These are phyloP conservation scores for Puffinus mauretanicus DNA, from an alignment of 2,113 vertebrate species.

Conservation along the genomic window DNA sequence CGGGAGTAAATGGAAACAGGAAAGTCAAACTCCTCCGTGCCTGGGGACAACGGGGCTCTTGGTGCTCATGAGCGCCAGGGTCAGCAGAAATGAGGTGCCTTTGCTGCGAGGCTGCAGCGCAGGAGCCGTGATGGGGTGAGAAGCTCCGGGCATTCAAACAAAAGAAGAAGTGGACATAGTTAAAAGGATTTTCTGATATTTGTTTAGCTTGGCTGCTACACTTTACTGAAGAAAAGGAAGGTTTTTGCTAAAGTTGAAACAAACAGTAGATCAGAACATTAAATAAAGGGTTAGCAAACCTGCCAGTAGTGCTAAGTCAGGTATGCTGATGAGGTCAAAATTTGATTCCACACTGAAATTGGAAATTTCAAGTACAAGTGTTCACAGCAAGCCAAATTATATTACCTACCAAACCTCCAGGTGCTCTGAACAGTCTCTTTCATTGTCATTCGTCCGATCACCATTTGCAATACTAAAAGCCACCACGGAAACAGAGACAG, in stretches of 20 bases:
- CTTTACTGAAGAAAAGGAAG: constrained; percentile 32
- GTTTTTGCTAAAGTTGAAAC: constrained; percentile 46
- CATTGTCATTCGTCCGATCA: background rate
- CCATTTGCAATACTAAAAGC: constrained; percentile 1
- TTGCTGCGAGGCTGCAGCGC: background rate
- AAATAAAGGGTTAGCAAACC: constrained; percentile 48
- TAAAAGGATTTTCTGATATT: constrained; percentile 40
- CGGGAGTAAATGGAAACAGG: background rate
- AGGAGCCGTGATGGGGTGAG: background rate
- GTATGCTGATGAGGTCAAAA: constrained; percentile 45
- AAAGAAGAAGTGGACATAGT: constrained; percentile 18
- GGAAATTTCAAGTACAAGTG: constrained; percentile 22
- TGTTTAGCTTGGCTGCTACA: constrained; percentile 54
- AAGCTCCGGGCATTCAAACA: background rate
- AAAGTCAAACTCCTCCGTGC: background rate
- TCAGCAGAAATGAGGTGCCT: background rate
- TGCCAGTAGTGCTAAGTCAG: constrained; percentile 11
- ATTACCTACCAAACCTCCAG: background rate
- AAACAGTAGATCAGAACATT: constrained; percentile 50
- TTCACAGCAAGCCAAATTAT: background rate
- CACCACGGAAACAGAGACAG: background rate
- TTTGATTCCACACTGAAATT: constrained; percentile 17
- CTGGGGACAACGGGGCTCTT: background rate
- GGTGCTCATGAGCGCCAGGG: background rate
- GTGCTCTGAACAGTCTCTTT: background rate